Conservation (phyloP, 2,888 invertebrate species). For the Falcaria lacertinaria region DNA sequence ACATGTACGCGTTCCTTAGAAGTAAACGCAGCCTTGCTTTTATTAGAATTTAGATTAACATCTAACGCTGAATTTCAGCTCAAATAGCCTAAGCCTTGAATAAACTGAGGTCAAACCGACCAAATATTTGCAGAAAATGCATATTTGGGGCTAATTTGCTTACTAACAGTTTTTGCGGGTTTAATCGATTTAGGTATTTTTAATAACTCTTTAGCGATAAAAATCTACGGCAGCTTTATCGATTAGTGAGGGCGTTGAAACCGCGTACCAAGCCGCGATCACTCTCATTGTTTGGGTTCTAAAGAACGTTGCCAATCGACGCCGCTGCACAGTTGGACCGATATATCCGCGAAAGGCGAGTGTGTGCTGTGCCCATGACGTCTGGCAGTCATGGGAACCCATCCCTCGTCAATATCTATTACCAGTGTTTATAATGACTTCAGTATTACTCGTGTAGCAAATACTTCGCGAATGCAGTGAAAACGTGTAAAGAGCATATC, state of each 20-base stretch:
- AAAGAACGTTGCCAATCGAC: conserved; percentile 68
- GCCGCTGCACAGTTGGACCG: conserved; percentile 50
- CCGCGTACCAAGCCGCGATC: conserved; percentile 73
- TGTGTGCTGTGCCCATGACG: conserved; percentile 50
- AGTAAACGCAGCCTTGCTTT: conserved; percentile 30
- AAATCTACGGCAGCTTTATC: conserved; percentile 55
- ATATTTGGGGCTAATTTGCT: conserved; percentile 32
- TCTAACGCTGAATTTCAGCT: conserved; percentile 1
- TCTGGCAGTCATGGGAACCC: conserved; percentile 22
- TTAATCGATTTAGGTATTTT: conserved; percentile 36
- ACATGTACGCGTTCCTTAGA: conserved; percentile 19
- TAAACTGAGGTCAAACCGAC: conserved; percentile 25
- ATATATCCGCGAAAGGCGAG: conserved; percentile 54
- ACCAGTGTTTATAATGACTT: conserved; percentile 24
- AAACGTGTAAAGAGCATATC: conserved; percentile 15
- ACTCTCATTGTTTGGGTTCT: conserved; percentile 73
- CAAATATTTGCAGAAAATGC: conserved; percentile 30
- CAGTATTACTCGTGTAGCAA: conserved; percentile 25
- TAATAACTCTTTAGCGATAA: conserved; percentile 32
- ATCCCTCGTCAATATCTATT: conserved; percentile 12
- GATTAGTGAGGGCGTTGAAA: conserved; percentile 52
- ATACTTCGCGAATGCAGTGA: conserved; percentile 13
- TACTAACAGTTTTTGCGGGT: conserved; percentile 22
- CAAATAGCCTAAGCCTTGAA: conserved; percentile 19
- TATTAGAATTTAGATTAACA: conserved; percentile 25